phyloP scores from a whole-genome alignment of 2,113 vertebrate species.

The Nibea coibor region DNA sequence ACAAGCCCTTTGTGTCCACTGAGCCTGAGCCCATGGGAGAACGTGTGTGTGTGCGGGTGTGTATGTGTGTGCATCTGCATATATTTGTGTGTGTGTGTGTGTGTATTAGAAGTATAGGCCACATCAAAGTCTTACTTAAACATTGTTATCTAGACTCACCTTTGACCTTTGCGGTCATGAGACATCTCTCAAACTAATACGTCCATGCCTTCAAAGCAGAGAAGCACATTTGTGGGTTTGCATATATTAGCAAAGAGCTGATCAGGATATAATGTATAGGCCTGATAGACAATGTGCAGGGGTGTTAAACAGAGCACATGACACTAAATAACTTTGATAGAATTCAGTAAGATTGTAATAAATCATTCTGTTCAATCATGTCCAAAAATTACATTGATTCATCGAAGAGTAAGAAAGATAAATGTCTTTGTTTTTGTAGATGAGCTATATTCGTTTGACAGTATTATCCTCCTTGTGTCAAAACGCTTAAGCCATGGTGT shows the following conservation, averaged over 20 bases:
- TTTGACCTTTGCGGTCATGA: constrained; percentile 81
- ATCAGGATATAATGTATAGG: neutral
- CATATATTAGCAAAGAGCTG: constrained; percentile 40
- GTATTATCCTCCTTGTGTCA: neutral
- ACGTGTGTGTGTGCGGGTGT: constrained; percentile 43
- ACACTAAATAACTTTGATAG: neutral
- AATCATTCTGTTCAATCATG: neutral
- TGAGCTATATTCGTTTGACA: too few relatives aligned
- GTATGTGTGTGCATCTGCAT: constrained; percentile 30
- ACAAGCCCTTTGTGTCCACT: constrained; percentile 78
- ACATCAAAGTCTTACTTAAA: constrained; percentile 90
- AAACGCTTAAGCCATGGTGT: neutral
- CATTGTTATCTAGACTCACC: constrained; percentile 85
- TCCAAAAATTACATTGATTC: neutral
- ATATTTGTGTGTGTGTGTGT: constrained; percentile 9
- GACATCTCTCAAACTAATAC: constrained; percentile 64
- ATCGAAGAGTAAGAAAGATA: neutral
- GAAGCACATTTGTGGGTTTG: constrained; percentile 44
- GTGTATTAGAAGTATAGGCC: constrained; percentile 60
- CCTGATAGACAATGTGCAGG: neutral
- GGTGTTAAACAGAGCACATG: neutral
- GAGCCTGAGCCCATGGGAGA: constrained; percentile 62
- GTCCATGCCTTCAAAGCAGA: constrained; percentile 22
- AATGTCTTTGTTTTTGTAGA: too few relatives aligned
- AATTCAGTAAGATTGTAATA: neutral